Conservation (phyloP, 2,113 vertebrate species). For the Platichthys flesus region DNA sequence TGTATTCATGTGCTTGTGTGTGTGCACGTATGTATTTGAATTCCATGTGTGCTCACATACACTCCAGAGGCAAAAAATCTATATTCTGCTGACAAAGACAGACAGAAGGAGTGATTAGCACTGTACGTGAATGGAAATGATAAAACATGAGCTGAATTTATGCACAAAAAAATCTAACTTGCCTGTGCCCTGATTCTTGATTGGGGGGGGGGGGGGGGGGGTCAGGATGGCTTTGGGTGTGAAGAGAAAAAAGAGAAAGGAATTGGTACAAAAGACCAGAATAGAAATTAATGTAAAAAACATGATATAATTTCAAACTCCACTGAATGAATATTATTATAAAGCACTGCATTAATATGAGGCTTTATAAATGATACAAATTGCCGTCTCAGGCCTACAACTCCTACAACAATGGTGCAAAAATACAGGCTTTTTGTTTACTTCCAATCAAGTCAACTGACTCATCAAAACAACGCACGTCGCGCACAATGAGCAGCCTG, state of each 20-base stretch:
- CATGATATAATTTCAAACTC: conserved; percentile 2
- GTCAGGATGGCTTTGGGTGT: neutral
- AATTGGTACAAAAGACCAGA: conserved; percentile 7
- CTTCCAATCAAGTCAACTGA: conserved; percentile 2
- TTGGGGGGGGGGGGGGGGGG: neutral
- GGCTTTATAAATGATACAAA: conserved; percentile 9
- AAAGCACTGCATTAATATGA: conserved; percentile 8
- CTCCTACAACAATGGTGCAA: no score
- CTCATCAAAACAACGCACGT: neutral
- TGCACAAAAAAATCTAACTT: conserved; percentile 41
- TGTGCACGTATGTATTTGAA: conserved; percentile 2
- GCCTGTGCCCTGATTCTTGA: neutral
- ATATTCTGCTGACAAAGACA: conserved; percentile 65
- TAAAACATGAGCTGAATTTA: conserved; percentile 40
- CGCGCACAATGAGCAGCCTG: neutral
- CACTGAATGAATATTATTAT: neutral
- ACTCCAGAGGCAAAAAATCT: conserved; percentile 6
- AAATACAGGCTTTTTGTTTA: conserved; percentile 1
- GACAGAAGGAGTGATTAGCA: conserved; percentile 32
- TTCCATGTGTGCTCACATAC: neutral
- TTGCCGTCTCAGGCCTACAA: neutral
- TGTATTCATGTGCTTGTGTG: conserved; percentile 9
- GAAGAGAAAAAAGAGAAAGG: conserved; percentile 12
- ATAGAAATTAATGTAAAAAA: conserved; percentile 36
- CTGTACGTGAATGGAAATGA: conserved; percentile 25